Percentiles rank a stretch among this genome's conserved stretches.
Evolutionary conservation across 2,113 vertebrate genomes (phyloP).

Genomic region (Arizona elegans): DNA sequence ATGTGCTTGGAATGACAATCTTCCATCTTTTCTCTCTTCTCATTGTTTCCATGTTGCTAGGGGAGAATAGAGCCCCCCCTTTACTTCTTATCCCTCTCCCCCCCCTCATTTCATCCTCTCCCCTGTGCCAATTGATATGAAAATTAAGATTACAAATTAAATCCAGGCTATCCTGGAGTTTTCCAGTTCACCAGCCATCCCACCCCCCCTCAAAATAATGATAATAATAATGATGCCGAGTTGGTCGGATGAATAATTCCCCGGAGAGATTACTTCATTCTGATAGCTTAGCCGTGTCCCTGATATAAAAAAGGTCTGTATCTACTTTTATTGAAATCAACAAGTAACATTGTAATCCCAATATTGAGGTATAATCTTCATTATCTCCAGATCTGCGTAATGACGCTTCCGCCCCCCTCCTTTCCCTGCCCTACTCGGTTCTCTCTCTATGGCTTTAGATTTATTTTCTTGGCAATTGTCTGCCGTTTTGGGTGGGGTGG

Average conservation of each 20-base stretch:
- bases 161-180: conserved; percentile 75
- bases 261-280: conserved; percentile 82
- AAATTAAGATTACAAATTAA: conserved; percentile 86
- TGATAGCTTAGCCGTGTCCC: conserved; percentile 80
- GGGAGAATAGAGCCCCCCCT: conserved; percentile 45
- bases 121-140: conserved; percentile 78
- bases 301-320: conserved; percentile 84
- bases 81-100: not conserved
- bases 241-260: conserved; percentile 78
- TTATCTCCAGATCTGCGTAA: conserved; percentile 80
- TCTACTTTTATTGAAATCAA: conserved; percentile 84
- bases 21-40: conserved; percentile 46
- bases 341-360: conserved; percentile 84
- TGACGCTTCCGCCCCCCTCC: conserved; percentile 35
- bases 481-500: conserved; percentile 78
- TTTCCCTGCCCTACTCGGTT: not conserved
- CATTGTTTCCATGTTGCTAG: conserved; percentile 62
- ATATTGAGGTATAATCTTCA: conserved; percentile 83
- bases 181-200: conserved; percentile 81
- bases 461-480: conserved; percentile 79
- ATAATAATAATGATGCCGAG: conserved; percentile 77
- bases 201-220: conserved; percentile 48
- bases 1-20: conserved; percentile 60
- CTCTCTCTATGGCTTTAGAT: conserved; percentile 73
- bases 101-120: not conserved